These are phyloP conservation scores for Hyaena hyaena DNA, from an alignment of 2,113 vertebrate genomes.

Conservation along the genomic window DNA sequence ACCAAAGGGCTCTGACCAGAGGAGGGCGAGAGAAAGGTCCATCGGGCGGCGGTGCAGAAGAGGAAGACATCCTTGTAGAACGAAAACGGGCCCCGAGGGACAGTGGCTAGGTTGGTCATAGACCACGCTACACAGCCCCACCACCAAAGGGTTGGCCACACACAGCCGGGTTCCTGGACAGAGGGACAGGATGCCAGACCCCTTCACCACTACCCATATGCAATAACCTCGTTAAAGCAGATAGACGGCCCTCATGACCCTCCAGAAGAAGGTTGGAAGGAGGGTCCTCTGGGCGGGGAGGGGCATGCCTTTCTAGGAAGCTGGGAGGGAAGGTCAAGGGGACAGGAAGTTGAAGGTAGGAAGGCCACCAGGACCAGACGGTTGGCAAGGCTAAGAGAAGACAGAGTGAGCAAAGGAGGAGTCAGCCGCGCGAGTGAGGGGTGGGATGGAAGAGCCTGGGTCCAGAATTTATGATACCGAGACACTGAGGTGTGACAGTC, in stretches of 20 bases:
- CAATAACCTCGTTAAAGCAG: not conserved
- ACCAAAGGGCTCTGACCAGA: not conserved
- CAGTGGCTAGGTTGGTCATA: not conserved
- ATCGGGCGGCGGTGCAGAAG: not conserved
- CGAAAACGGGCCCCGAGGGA: not conserved
- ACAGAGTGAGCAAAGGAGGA: not conserved
- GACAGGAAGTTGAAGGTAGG: not conserved
- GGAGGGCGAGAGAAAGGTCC: not conserved
- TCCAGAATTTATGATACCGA: not conserved
- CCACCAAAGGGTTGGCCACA: not conserved
- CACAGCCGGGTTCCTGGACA: not conserved
- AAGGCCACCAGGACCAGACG: not conserved
- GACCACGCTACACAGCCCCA: too few species aligned
- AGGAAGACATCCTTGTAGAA: not conserved
- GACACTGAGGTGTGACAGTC: not conserved
- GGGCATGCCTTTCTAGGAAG: not conserved
- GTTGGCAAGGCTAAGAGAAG: not conserved
- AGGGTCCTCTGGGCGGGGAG: rapidly evolving
- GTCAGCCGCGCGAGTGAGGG: not conserved
- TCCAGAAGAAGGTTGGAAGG: not conserved
- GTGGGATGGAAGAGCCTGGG: not conserved
- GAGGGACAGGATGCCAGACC: not conserved
- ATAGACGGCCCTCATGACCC: not conserved
- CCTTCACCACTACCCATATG: not conserved
- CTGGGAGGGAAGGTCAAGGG: not conserved